These are phyloP conservation scores for Drosophila kepulauana DNA, from an alignment of 1,140 invertebrate species.

Conservation along the genomic window DNA sequence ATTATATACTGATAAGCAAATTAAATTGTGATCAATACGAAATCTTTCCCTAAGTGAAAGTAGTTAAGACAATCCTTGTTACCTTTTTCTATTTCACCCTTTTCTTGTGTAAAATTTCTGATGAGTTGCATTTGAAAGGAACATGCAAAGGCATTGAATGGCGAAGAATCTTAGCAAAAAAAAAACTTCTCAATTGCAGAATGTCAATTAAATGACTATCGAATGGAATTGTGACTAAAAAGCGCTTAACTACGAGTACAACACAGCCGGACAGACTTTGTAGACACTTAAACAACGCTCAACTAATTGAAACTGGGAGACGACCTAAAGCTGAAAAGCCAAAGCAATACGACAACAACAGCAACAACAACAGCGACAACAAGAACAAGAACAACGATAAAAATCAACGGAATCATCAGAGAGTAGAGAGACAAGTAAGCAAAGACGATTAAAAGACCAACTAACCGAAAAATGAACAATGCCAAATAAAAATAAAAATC, in stretches of 20 bases:
- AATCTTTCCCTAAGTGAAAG: too few relatives aligned
- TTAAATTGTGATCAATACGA: too few relatives aligned
- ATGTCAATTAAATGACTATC: conserved; percentile 66
- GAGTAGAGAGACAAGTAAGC: conserved; percentile 44
- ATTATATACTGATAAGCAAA: too few relatives aligned
- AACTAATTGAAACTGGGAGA: conserved; percentile 70
- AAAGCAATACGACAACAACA: conserved; percentile 18
- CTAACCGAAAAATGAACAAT: conserved; percentile 80
- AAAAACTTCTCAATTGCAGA: conserved; percentile 35
- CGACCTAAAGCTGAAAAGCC: conserved; percentile 31
- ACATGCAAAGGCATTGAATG: neutral
- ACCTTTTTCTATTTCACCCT: too few relatives aligned
- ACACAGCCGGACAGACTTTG: conserved; percentile 1
- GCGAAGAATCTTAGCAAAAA: conserved; percentile 8
- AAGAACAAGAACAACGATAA: conserved; percentile 17
- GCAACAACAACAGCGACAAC: neutral
- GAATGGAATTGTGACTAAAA: conserved; percentile 49
- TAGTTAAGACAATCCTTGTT: too few relatives aligned
- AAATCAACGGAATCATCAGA: conserved; percentile 25
- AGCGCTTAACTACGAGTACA: conserved; percentile 26
- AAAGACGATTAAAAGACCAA: conserved; percentile 74
- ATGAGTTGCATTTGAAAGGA: too few relatives aligned
- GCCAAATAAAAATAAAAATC: conserved; percentile 69
- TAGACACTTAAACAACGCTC: conserved; percentile 53
- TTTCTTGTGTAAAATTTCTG: too few relatives aligned